Evolutionary conservation across 2,797 vertebrate species (phyloP).

Genomic region (Lacerta agilis): DNA sequence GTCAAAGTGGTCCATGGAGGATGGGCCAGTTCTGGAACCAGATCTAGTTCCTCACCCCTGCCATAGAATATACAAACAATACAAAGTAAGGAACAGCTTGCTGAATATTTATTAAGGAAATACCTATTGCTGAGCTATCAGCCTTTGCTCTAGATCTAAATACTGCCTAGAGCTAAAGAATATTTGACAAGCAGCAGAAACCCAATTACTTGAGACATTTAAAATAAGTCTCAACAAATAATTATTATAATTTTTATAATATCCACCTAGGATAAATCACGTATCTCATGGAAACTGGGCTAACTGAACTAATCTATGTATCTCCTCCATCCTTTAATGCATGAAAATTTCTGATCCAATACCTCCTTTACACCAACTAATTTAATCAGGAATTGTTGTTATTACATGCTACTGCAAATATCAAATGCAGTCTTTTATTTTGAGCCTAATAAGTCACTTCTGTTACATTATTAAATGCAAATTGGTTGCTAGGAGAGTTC

Average conservation of each 20-base stretch:
- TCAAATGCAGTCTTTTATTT: conserved; percentile 60
- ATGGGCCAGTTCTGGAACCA: no score
- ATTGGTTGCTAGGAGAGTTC: conserved; percentile 69
- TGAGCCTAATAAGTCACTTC: conserved; percentile 57
- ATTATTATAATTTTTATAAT: conserved; percentile 33
- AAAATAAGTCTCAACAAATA: conserved; percentile 41
- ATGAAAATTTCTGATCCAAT: conserved; percentile 27
- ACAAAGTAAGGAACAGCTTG: neutral
- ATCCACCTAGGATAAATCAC: conserved; percentile 43
- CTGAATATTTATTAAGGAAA: neutral
- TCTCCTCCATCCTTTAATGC: conserved; percentile 23
- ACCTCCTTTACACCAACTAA: conserved; percentile 25
- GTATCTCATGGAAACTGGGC: neutral
- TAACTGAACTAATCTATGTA: conserved; percentile 20
- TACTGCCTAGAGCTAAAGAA: neutral
- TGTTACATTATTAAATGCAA: conserved; percentile 67
- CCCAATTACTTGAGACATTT: conserved; percentile 24
- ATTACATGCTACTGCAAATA: conserved; percentile 48
- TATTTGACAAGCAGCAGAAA: conserved; percentile 10
- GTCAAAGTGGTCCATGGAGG: neutral
- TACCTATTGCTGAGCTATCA: neutral
- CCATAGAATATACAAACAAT: neutral
- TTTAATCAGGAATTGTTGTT: conserved; percentile 57
- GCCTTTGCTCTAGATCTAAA: conserved; percentile 14
- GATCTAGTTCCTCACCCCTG: no score